phyloP scores from a whole-genome alignment of 2,888 invertebrate genomes.

The Phengaris alcon region DNA sequence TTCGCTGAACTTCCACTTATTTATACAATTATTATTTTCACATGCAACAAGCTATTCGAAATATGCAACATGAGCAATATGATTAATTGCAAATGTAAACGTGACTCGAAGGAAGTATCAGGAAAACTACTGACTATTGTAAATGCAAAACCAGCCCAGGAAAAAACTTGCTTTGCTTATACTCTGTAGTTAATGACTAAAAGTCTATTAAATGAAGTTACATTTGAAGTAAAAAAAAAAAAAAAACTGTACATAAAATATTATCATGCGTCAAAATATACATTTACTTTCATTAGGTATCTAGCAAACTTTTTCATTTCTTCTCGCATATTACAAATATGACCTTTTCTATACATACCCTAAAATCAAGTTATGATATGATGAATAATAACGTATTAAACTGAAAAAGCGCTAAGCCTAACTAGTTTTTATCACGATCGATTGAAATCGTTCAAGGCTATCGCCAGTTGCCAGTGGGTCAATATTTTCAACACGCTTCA shows the following conservation, averaged over 20 bases:
- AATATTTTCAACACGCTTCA: constrained; percentile 58
- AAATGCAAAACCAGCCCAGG: constrained; percentile 8
- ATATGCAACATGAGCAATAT: constrained; percentile 12
- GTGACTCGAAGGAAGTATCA: constrained; percentile 10
- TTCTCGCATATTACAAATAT: no score
- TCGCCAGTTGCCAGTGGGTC: constrained; percentile 29
- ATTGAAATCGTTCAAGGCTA: constrained; percentile 30
- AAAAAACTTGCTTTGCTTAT: neutral
- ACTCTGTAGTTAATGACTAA: neutral
- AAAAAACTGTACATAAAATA: no score
- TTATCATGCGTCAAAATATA: no score
- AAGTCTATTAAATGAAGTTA: no score
- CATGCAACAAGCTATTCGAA: neutral
- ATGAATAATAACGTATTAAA: neutral
- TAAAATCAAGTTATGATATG: no score
- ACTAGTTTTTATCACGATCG: constrained; percentile 17
- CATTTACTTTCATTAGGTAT: no score
- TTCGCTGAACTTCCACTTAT: no score
- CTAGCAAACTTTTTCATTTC: no score
- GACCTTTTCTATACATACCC: no score
- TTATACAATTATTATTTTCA: neutral
- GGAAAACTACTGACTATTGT: neutral
- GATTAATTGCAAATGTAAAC: constrained; percentile 1
- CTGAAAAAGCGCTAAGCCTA: neutral
- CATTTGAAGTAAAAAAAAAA: no score